These are phyloP conservation scores for Smutsia gigantea DNA, from an alignment of 2,797 vertebrate genomes.

Conservation along the genomic window DNA sequence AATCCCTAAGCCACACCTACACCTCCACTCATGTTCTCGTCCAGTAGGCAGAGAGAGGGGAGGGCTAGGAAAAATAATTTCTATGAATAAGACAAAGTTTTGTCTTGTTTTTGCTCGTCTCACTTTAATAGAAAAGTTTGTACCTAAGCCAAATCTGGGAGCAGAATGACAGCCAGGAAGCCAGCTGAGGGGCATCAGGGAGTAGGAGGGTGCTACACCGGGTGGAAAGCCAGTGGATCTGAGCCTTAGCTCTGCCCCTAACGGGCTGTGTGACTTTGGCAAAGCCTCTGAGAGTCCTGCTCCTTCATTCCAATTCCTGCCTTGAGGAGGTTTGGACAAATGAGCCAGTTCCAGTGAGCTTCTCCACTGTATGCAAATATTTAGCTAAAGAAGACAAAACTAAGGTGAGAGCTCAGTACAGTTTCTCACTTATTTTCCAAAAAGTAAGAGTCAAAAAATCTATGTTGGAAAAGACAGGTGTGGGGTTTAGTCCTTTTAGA, in stretches of 20 bases:
- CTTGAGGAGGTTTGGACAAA: neutral
- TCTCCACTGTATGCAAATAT: neutral
- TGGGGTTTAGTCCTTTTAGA: neutral
- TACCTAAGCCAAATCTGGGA: neutral
- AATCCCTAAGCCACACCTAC: neutral
- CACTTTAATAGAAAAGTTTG: conserved; percentile 3
- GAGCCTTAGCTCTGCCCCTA: neutral
- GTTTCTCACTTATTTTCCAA: neutral
- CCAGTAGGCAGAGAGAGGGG: neutral
- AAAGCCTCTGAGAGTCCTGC: neutral
- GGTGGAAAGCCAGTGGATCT: neutral
- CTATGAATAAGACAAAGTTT: neutral
- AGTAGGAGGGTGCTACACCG: neutral
- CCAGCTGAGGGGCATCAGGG: neutral
- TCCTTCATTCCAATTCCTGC: neutral
- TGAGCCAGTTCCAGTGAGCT: neutral
- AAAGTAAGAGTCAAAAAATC: neutral
- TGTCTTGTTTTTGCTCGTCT: neutral
- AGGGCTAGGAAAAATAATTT: neutral
- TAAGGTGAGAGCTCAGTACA: neutral
- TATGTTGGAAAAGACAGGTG: neutral
- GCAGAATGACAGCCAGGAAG: neutral
- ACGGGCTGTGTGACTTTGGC: neutral
- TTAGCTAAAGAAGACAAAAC: neutral
- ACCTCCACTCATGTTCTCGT: neutral